Percentiles rank a stretch among this genome's conserved stretches.
Evolutionary conservation across 2,888 invertebrate genomes (phyloP).

Genomic region (Liposcelis brunnea): DNA sequence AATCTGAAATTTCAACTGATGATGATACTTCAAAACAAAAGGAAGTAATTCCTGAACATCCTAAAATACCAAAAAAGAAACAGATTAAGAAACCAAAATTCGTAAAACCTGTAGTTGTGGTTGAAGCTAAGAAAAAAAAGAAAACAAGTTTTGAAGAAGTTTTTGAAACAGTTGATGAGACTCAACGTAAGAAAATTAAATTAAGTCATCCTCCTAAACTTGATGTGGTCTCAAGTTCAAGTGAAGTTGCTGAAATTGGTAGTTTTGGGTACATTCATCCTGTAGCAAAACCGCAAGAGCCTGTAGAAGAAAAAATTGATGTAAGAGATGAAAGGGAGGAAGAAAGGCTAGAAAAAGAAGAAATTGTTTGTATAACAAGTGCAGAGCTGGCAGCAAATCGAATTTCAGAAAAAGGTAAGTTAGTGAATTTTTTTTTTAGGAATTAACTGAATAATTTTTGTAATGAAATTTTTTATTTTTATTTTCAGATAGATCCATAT

Average conservation of each 20-base stretch:
- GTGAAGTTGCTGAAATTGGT: conserved; percentile 16
- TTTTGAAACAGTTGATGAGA: conserved; percentile 32
- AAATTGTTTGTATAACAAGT: conserved; percentile 34
- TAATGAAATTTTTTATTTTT: conserved; percentile 10
- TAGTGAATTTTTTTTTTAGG: no score
- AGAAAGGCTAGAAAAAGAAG: conserved; percentile 17
- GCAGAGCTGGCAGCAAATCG: conserved; percentile 49
- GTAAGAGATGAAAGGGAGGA: conserved; percentile 19
- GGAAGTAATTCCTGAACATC: conserved; percentile 21
- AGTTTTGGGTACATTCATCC: conserved; percentile 23
- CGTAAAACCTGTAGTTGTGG: conserved; percentile 26
- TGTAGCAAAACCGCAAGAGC: conserved; percentile 13
- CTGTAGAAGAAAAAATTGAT: conserved; percentile 17
- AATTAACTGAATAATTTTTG: no score
- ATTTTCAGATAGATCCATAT: conserved; percentile 41
- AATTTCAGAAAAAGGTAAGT: conserved; percentile 40
- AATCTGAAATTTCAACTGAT: conserved; percentile 50
- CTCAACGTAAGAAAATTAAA: conserved; percentile 32
- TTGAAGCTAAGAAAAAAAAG: conserved; percentile 13
- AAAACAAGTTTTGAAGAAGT: conserved; percentile 30
- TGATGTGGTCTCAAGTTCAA: conserved; percentile 18
- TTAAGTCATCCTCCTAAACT: conserved; percentile 28
- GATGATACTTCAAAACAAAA: conserved; percentile 22
- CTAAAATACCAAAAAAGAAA: conserved; percentile 28
- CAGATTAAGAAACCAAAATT: conserved; percentile 37